Base-by-base conservation (phyloP, 2,888 invertebrate species). In the Morpho achilles region DNA sequence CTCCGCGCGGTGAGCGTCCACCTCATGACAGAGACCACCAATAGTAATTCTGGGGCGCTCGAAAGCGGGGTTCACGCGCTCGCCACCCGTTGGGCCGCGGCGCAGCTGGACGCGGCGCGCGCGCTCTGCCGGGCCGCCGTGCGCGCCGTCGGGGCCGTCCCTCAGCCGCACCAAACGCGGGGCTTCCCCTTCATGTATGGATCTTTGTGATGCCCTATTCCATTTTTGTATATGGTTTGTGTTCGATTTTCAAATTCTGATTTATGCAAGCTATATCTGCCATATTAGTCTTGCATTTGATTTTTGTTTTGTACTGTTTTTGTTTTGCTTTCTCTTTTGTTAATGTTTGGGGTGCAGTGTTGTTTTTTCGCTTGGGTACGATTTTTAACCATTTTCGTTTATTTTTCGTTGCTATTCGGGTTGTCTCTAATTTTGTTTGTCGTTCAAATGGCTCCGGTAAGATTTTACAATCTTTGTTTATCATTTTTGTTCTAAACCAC, bases 1-100 rank as follows among this genome's bases (percentile, higher is more conserved):
- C 87, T 96, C 53, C 93, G 96, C n/a, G 96, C 96, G 75, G 87
- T 97, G 62, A 96, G 95, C 78, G 95, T 96, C 82, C 96, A 96
- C 84, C 87, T 96, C 65, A 91, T 96, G 71, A 95, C 83, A 43
- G 78, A 75, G 73, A 94, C 69, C 56, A 64, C 32, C 93, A 94
- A 75, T 92, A 93, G 9, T 93, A 94, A 67, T 93, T 94, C 42
- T 93, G 94, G 9, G 92, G 77, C 79, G 55, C 77, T 71, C 59
- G 82, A 82, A 73, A 75, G 81, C 69, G 80, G 86, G 57, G 96
- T 96, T 50, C 96, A 96, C 83, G 95, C 95, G 7, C 94, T 95
- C 67, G 95, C 95, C 46, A 95, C 96, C 42, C 94, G 96, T 71
- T 95, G 96, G 82, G 95, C 96, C 2, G 93, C 94, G 45, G 95